These are phyloP conservation scores for Chloebia gouldiae DNA, from an alignment of 2,113 vertebrate genomes.

Conservation along the genomic window DNA sequence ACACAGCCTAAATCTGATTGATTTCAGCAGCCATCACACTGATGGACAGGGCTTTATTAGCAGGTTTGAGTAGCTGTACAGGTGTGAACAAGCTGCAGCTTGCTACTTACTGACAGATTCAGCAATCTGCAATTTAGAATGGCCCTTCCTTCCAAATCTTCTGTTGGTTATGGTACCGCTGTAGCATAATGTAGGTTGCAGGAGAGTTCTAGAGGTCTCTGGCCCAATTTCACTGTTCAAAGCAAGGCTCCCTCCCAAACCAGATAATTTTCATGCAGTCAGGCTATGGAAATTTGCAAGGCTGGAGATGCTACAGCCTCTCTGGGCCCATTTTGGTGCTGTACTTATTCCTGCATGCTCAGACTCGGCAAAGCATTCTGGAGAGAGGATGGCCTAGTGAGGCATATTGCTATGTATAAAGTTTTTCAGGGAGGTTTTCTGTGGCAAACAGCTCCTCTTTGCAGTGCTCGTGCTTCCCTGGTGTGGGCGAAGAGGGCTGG, in stretches of 20 bases:
- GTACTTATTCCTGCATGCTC: background rate
- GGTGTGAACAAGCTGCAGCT: background rate
- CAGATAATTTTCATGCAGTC: background rate
- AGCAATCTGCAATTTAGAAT: background rate
- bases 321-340: background rate
- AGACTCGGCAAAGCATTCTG: background rate
- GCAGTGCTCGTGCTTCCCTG: background rate
- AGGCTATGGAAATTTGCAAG: background rate
- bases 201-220: background rate
- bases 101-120: background rate
- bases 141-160: background rate
- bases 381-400: background rate
- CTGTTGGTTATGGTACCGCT: background rate
- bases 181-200: rapidly evolving
- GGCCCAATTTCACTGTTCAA: background rate
- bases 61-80: background rate
- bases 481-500: background rate
- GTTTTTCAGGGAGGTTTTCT: background rate
- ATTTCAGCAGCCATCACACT: background rate
- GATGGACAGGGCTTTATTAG: background rate
- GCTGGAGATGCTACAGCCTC: background rate
- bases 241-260: background rate
- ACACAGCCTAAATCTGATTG: background rate
- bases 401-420: background rate
- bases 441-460: background rate